Evolutionary conservation across 2,113 vertebrate genomes (phyloP), one percentile per base, ranked within the genome.

Genomic region (Nansenia antarctica): DNA sequence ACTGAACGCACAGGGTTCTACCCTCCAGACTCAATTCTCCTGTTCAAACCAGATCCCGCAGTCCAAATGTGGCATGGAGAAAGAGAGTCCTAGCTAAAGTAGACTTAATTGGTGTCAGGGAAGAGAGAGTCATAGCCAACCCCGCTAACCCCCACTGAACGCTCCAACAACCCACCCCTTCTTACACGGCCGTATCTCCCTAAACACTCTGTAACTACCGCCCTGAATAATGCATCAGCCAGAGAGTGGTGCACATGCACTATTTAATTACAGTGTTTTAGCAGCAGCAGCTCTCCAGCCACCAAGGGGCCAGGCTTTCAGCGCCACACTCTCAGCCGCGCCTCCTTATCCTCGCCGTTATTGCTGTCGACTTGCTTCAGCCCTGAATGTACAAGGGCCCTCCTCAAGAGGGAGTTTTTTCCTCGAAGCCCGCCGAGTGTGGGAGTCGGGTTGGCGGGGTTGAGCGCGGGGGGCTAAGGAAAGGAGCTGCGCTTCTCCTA

Each of bases 241-340:
- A 65, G 68, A 78, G 85, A 78, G 79, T 60, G 65, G 77, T 79
- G 72, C 58, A 68, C 69, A 72, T 82, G 80, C 74, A 63, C 60
- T 66, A 66, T 85, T 88, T 87, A 87, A 89, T 80, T 74, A 76
- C 62, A 83, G 70, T 77, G 39, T 82, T 90, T 66, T 66, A 37
- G 1, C 45, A 47, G 5, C 31, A 20, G 52, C 54, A 9, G 49
- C 49, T n/a, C 65, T 64, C 26, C 49, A 62, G 34, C 69, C 14
- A 30, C 37, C 32, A 59, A 58, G 54, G 68, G 59, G 6, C 9
- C 26, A n/a, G 24, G 24, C 24, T 26, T 5, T 57, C 26, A 24
- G 22, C 14, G 7, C 11, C 9, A 49, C 45, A 49, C 45, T 31
- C 49, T 15, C 34, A 3, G 5, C 0, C 22, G n/a, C n/a, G n/a